Percentiles rank a stretch among this genome's conserved stretches.
phyloP scores from a whole-genome alignment of 2,888 invertebrate species.

The Lobophora halterata region DNA sequence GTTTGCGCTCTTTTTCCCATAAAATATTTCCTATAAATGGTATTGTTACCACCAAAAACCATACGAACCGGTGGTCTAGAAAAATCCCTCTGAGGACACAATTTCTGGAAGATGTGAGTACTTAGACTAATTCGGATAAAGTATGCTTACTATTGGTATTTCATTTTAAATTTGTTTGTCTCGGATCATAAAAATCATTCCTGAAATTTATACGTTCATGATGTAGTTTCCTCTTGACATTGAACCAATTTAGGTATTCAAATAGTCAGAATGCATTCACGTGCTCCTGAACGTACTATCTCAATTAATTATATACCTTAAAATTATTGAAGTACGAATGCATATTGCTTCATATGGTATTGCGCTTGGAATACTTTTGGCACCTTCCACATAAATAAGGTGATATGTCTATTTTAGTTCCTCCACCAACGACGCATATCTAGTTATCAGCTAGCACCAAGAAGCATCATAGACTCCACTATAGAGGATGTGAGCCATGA shows the following conservation, averaged over 20 bases:
- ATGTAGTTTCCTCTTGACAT: conserved; percentile 49
- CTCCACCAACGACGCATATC: conserved; percentile 64
- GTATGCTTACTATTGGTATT: no score
- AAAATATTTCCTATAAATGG: conserved; percentile 78
- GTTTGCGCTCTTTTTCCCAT: conserved; percentile 78
- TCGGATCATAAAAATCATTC: no score
- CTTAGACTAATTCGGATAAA: no score
- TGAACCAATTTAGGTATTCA: conserved; percentile 46
- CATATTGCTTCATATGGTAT: conserved; percentile 18
- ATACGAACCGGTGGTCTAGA: conserved; percentile 73
- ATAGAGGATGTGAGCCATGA: conserved; percentile 55
- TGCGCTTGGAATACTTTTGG: conserved; percentile 7
- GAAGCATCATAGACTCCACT: conserved; percentile 47
- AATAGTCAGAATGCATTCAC: conserved; percentile 35
- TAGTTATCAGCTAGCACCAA: conserved; percentile 59
- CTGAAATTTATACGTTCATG: no score
- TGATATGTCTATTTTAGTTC: conserved; percentile 51
- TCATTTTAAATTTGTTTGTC: no score
- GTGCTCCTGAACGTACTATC: conserved; percentile 33
- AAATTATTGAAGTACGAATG: not conserved
- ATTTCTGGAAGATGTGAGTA: conserved; percentile 80
- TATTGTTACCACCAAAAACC: conserved; percentile 76
- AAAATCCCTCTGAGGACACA: conserved; percentile 71
- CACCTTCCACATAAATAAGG: conserved; percentile 13
- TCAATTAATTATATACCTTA: conserved; percentile 19